Evolutionary conservation across 2,797 vertebrate species (phyloP), one percentile per base, ranked within the genome.

Genomic region (Astyanax mexicanus): DNA sequence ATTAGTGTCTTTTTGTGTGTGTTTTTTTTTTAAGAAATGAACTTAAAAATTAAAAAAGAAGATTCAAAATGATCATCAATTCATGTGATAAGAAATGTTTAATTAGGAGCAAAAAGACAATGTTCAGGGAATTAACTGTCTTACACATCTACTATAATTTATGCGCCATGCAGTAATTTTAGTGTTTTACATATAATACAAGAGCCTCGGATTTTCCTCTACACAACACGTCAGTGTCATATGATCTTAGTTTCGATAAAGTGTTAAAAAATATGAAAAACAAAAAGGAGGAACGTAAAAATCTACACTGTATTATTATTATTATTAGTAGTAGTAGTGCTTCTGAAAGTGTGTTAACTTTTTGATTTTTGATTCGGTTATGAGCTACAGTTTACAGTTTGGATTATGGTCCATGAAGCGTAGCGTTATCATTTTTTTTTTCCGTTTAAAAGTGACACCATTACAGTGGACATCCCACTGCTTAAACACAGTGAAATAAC

Each of bases 151-250:
- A 92, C 61, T 83, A 79, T 88, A 87, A 91, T 92, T 90, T 86
- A 92, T 90, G 83, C 84, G 89, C 91, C 93, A 94, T 94, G 93
- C 93, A 94, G 79, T 90, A 90, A 90, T 85, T 91, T 90, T 32
- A 57, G 82, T 86, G 85, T 92, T 91, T 93, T 91, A 93, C 88
- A 93, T 93, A 91, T 91, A 89, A 90, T 93, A 94, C 91, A 94
- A 90, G 85, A 90, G 84, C 81, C 81, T 87, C 89, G 86, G 84
- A 84, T 85, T 87, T 86, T 81, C 82, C 85, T 70, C 74, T 76
- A 88, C 88, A 87, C 72, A 52, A 81, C 84, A 81, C 84, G 78
- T 75, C 82, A 80, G 79, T 87, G 85, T 90, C 77, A 45, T 51
- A 67, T 64, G 47, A 74, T 38, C 60, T 78, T 55, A 77, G 35